A percentile compares a stretch with the other conserved stretches of the same genome.
These are phyloP conservation scores for Drosophila picticornis DNA, from an alignment of 2,888 invertebrate genomes.

Conservation along the genomic window DNA sequence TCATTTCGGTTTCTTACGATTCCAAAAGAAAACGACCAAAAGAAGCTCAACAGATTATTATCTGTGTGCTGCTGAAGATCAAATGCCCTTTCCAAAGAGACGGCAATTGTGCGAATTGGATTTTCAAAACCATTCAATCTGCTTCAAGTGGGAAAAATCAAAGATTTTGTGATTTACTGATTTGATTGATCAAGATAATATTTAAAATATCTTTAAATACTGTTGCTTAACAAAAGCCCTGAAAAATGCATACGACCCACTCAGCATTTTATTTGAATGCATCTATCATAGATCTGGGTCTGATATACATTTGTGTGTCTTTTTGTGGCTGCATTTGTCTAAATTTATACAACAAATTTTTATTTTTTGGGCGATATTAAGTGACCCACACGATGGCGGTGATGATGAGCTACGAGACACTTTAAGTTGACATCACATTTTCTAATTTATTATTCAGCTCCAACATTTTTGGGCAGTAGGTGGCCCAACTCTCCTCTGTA, in stretches of 20 bases:
- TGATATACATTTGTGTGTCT: conserved; percentile 13
- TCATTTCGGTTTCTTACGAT: conserved; percentile 53
- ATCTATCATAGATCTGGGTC: conserved; percentile 19
- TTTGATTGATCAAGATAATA: background rate
- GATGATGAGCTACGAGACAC: conserved; percentile 43
- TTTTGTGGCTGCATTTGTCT: conserved; percentile 31
- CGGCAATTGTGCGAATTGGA: background rate
- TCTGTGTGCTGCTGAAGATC: background rate
- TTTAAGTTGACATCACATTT: conserved; percentile 41
- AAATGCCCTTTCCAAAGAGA: conserved; percentile 8
- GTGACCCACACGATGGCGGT: conserved; percentile 63
- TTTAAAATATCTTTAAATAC: background rate
- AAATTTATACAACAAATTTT: conserved; percentile 53
- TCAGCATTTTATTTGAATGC: conserved; percentile 3
- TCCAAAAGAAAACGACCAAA: background rate
- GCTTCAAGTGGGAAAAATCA: background rate
- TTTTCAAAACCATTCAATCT: background rate
- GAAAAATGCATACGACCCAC: background rate
- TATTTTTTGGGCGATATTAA: conserved; percentile 10
- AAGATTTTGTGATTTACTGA: background rate
- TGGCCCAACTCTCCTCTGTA: background rate
- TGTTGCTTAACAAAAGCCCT: background rate
- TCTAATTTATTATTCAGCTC: background rate
- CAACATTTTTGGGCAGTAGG: background rate
- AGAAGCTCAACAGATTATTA: background rate